Percentiles rank a stretch among this genome's conserved stretches.
Conservation (phyloP, 1,140 invertebrate genomes). For the Conus ventricosus region DNA sequence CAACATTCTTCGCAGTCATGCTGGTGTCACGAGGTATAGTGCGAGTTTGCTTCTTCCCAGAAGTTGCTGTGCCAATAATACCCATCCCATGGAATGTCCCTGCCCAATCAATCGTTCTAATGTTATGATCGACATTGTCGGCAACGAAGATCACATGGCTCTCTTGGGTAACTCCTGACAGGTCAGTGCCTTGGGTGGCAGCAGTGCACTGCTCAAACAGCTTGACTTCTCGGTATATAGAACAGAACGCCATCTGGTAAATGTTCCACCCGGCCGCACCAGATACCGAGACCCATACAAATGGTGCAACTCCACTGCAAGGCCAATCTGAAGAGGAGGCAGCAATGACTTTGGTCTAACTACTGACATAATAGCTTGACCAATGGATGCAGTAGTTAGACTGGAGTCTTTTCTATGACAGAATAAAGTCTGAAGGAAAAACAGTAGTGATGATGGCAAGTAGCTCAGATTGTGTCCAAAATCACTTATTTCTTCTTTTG, state of each 20-base stretch:
- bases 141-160: conserved; percentile 41
- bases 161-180: conserved; percentile 10
- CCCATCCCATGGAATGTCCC: no score
- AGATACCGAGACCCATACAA: conserved; percentile 53
- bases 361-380: no score
- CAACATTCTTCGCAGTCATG: not conserved
- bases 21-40: not conserved
- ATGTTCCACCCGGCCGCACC: conserved; percentile 40
- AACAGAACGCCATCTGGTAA: conserved; percentile 37
- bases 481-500: no score
- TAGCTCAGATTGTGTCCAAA: not conserved
- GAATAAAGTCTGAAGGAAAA: conserved; percentile 27
- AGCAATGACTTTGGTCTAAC: conserved; percentile 44
- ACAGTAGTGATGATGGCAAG: conserved; percentile 26
- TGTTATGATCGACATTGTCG: conserved; percentile 46
- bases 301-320: no score
- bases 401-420: conserved; percentile 20
- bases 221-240: conserved; percentile 40
- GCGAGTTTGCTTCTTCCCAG: not conserved
- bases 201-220: conserved; percentile 43
- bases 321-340: conserved; percentile 46
- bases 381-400: no score
- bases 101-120: conserved; percentile 41
- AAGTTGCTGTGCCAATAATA: conserved; percentile 40
- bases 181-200: conserved; percentile 22